Percentiles rank a stretch among this genome's conserved stretches.
Conservation (phyloP, 2,888 invertebrate genomes). For the Oeneis ivallda region DNA sequence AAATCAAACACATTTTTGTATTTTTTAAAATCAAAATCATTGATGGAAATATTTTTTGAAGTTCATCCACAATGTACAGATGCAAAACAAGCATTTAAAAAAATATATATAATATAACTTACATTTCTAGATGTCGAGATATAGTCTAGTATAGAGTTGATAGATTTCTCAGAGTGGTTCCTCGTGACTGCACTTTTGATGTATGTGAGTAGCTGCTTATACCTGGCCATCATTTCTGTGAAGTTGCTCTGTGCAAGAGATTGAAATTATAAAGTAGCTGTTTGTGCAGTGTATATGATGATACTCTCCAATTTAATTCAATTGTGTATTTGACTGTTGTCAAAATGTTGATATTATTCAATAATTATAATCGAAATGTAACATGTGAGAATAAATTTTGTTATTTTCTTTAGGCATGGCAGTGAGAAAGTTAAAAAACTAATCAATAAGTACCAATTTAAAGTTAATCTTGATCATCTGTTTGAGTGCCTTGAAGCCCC, state of each 20-base stretch:
- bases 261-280: not conserved
- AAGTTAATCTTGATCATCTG: slow-evolving; percentile 99
- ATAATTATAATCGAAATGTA: too few relatives aligned
- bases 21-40: too few relatives aligned
- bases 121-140: slow-evolving; percentile 99
- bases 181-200: slow-evolving; percentile 99
- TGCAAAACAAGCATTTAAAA: not conserved
- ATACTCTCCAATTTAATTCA: too few relatives aligned
- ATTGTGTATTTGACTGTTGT: too few relatives aligned
- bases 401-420: too few relatives aligned
- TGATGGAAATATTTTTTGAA: too few relatives aligned
- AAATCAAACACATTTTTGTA: too few relatives aligned
- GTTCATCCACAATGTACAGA: too few relatives aligned
- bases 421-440: not conserved
- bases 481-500: slow-evolving; percentile 99
- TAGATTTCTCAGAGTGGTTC: slow-evolving; percentile 99
- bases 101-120: slow-evolving; percentile 57
- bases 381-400: too few relatives aligned
- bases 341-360: too few relatives aligned
- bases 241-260: slow-evolving; percentile 88
- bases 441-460: slow-evolving; percentile 84
- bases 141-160: slow-evolving; percentile 99
- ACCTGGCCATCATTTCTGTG: slow-evolving; percentile 96
- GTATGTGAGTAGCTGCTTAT: slow-evolving; percentile 97
- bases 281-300: too few relatives aligned